Percentiles rank a stretch among this genome's conserved stretches.
phyloP scores from a whole-genome alignment of 2,888 invertebrate genomes.

The Synanthedon vespiformis region DNA sequence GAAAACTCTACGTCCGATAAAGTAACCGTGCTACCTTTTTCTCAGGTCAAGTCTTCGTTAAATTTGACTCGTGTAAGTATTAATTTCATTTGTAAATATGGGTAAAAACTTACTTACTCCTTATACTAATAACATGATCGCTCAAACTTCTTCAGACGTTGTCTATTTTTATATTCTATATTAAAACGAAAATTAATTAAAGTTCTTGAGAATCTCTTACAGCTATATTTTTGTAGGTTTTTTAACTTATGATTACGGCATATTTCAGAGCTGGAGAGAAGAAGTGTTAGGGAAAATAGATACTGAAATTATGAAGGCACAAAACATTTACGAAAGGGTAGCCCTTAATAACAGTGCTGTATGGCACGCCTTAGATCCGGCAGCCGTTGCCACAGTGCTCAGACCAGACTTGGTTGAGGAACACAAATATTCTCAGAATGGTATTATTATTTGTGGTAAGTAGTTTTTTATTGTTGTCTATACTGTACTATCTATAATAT shows the following conservation, averaged over 20 bases:
- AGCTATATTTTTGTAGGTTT: neutral
- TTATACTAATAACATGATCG: no score
- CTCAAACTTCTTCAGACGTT: no score
- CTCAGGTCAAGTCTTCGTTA: conserved; percentile 17
- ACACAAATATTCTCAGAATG: conserved; percentile 41
- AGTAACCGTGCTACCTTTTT: conserved; percentile 33
- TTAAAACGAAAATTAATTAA: no score
- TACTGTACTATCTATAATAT: no score
- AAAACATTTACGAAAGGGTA: conserved; percentile 40
- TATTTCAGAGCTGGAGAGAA: conserved; percentile 38
- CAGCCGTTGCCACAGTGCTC: conserved; percentile 30
- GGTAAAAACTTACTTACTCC: no score
- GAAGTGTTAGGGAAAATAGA: conserved; percentile 35
- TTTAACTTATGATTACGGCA: neutral
- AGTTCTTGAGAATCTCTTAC: no score
- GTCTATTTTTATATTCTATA: no score
- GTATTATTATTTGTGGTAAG: conserved; percentile 45
- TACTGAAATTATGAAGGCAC: conserved; percentile 37
- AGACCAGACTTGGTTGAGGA: conserved; percentile 37
- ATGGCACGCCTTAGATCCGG: conserved; percentile 47
- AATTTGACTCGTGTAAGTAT: conserved; percentile 8
- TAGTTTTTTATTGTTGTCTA: neutral
- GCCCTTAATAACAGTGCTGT: conserved; percentile 16
- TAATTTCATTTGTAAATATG: no score
- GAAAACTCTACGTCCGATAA: conserved; percentile 19